phyloP scores from a whole-genome alignment of 2,888 invertebrate genomes.

The Onthophagus sagittarius region DNA sequence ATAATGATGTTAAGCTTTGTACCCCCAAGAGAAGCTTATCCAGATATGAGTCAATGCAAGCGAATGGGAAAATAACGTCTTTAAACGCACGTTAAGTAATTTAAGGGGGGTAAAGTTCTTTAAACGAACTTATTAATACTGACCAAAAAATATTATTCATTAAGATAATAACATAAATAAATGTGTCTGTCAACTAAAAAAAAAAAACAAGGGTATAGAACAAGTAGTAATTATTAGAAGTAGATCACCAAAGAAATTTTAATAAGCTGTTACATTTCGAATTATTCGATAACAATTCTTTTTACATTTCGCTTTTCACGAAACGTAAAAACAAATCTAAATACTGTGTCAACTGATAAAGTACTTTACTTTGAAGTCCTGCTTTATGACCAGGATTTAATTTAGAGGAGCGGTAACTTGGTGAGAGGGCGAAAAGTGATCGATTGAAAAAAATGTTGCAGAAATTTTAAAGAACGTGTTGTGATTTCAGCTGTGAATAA shows the following conservation, averaged over 20 bases:
- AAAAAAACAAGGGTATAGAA: background rate
- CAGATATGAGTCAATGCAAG: conserved; percentile 53
- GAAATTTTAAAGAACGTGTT: background rate
- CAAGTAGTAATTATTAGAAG: background rate
- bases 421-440: background rate
- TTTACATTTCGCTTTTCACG: background rate
- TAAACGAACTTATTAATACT: background rate
- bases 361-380: conserved; percentile 18
- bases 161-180: conserved; percentile 3
- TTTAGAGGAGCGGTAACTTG: background rate
- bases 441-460: background rate
- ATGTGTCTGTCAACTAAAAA: background rate
- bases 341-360: conserved; percentile 1
- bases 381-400: conserved; percentile 23
- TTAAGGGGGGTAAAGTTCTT: background rate
- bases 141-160: background rate
- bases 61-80: conserved; percentile 38
- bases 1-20: conserved; percentile 66
- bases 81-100: background rate
- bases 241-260: background rate
- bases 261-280: conserved; percentile 4
- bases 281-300: too few relatives aligned
- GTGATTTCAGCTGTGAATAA: background rate
- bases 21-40: conserved; percentile 65
- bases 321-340: background rate